These are phyloP conservation scores for Coccyzus lansbergi DNA, from an alignment of 2,797 vertebrate species.

Conservation along the genomic window DNA sequence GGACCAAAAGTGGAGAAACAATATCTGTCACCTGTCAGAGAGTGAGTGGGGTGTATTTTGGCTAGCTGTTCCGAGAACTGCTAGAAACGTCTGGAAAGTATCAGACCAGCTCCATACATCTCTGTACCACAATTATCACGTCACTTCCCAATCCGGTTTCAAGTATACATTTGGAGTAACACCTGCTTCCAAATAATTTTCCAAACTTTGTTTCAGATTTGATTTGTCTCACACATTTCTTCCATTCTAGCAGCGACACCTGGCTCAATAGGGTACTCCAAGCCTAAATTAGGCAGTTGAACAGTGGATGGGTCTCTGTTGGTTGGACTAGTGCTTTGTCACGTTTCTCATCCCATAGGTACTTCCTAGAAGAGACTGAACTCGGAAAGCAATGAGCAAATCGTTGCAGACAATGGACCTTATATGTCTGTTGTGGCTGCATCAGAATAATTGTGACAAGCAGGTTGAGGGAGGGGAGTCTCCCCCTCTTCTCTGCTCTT, in stretches of 20 bases:
- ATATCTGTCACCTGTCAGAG: neutral
- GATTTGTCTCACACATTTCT: neutral
- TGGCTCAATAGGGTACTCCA: neutral
- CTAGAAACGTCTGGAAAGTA: neutral
- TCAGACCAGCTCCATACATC: neutral
- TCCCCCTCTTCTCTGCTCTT: no score
- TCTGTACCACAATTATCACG: rapidly evolving
- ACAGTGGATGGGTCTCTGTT: neutral
- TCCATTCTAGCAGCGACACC: neutral
- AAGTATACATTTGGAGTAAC: neutral
- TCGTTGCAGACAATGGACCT: neutral
- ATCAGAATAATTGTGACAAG: no score
- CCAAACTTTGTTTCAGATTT: neutral
- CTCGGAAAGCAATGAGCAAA: neutral
- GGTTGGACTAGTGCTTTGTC: neutral
- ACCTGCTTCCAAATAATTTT: neutral
- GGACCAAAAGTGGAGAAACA: neutral
- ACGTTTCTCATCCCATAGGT: neutral
- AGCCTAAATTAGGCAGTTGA: neutral
- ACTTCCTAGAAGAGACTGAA: neutral
- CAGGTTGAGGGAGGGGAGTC: no score
- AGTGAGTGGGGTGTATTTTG: neutral
- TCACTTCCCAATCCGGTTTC: neutral
- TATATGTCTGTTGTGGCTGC: neutral
- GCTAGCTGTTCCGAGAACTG: neutral